Percentiles rank a stretch among this genome's conserved stretches.
Evolutionary conservation across 1,140 invertebrate species (phyloP).

Genomic region (Frieseomelitta varia): DNA sequence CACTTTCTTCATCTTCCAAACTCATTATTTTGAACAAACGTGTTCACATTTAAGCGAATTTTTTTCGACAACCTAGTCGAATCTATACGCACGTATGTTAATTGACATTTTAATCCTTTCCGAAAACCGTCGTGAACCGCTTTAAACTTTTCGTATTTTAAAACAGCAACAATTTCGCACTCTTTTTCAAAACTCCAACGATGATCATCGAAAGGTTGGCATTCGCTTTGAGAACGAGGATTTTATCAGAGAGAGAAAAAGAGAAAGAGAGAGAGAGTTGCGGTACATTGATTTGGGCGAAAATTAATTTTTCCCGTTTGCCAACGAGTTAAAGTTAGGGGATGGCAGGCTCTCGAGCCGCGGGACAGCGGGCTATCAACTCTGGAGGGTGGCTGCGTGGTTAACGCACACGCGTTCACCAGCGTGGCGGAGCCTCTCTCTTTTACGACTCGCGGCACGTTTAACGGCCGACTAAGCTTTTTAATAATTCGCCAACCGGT

Average conservation of each 20-base stretch:
- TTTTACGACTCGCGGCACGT: conserved; percentile 71
- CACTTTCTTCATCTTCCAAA: too few relatives aligned
- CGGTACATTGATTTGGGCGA: conserved; percentile 1
- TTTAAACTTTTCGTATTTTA: background rate
- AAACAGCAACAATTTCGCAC: background rate
- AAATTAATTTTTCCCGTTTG: conserved; percentile 32
- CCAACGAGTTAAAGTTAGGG: background rate
- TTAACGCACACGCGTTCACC: conserved; percentile 20
- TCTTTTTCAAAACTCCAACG: background rate
- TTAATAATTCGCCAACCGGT: conserved; percentile 79
- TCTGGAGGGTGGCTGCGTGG: background rate
- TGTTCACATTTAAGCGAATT: too few relatives aligned
- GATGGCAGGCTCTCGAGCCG: conserved; percentile 1
- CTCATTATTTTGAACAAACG: too few relatives aligned
- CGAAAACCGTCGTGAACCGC: background rate
- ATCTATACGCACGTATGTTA: too few relatives aligned
- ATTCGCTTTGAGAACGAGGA: background rate
- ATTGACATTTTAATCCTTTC: too few relatives aligned
- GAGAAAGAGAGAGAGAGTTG: background rate
- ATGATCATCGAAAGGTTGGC: background rate
- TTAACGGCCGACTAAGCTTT: conserved; percentile 79
- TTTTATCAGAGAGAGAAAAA: background rate
- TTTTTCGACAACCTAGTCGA: too few relatives aligned
- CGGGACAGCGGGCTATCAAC: conserved; percentile 18
- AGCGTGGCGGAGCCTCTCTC: conserved; percentile 13